phyloP scores from a whole-genome alignment of 30 jellyfish, hydroid and myxozoan species.

The Rhopilema esculentum region DNA sequence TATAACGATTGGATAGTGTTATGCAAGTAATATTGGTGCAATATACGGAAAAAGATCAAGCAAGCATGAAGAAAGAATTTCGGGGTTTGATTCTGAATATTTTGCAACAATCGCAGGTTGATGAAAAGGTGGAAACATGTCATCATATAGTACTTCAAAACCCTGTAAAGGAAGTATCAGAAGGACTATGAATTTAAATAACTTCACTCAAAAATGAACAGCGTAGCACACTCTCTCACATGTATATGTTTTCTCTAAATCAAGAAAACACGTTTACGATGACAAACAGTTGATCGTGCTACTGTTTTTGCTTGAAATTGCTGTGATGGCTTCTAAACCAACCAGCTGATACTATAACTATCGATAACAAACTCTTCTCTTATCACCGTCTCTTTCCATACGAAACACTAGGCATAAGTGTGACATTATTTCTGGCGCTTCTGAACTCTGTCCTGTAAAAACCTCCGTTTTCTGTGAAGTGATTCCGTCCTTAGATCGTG shows the following conservation, averaged over 20 bases:
- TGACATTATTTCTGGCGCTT: not conserved
- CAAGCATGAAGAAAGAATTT: not conserved
- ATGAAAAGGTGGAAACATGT: too few relatives aligned
- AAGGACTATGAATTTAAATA: too few relatives aligned
- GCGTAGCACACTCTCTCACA: too few relatives aligned
- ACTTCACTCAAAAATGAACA: too few relatives aligned
- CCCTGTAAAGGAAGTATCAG: not conserved
- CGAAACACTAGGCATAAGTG: not conserved
- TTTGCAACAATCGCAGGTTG: too few relatives aligned
- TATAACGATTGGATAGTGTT: too few relatives aligned
- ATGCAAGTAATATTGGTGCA: not conserved
- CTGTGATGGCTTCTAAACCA: not conserved
- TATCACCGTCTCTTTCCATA: not conserved
- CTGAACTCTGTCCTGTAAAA: not conserved
- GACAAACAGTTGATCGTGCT: not conserved
- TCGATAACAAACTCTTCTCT: not conserved
- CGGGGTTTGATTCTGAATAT: too few relatives aligned
- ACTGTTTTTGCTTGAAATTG: too few relatives aligned
- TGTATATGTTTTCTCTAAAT: too few relatives aligned
- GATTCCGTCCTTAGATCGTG: not conserved
- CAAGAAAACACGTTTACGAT: too few relatives aligned
- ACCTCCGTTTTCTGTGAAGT: not conserved
- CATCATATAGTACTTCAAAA: too few relatives aligned
- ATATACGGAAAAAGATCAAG: not conserved
- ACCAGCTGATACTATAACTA: not conserved